Evolutionary conservation across 2,888 invertebrate genomes (phyloP).

Genomic region (Sympetrum striolatum): DNA sequence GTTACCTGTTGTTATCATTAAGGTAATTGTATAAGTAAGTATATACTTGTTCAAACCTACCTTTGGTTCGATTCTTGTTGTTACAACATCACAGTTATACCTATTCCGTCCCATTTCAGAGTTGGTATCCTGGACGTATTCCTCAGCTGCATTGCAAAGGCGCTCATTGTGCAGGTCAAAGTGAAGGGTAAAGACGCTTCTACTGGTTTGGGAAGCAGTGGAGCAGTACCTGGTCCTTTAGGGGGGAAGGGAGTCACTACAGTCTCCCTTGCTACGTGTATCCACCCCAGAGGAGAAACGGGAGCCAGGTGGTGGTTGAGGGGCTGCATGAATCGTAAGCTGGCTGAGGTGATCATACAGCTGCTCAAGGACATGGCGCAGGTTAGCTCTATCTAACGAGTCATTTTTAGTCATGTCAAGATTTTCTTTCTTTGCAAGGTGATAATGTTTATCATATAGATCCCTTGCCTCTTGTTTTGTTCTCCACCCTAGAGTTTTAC

Average conservation of each 20-base stretch:
- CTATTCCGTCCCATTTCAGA: conserved; percentile 57
- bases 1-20: too few species aligned
- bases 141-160: conserved; percentile 88
- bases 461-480: too few species aligned
- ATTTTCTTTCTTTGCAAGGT: too few species aligned
- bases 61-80: background rate
- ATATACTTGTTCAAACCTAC: background rate
- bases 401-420: too few species aligned
- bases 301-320: conserved; percentile 81
- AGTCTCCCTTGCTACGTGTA: conserved; percentile 67
- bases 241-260: conserved; percentile 63
- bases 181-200: conserved; percentile 69
- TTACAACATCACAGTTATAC: background rate
- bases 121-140: conserved; percentile 88
- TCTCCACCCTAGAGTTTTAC: too few species aligned
- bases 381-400: conserved; percentile 61
- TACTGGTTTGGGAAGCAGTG: conserved; percentile 57
- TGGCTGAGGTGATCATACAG: conserved; percentile 86
- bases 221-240: conserved; percentile 9
- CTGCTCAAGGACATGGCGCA: conserved; percentile 91
- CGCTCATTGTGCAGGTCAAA: conserved; percentile 89
- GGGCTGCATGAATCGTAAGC: conserved; percentile 81
- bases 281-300: conserved; percentile 67
- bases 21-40: background rate
- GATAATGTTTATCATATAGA: too few species aligned